Base-by-base conservation (phyloP, 2,797 vertebrate genomes). In the Ctenopoma kingsleyae region DNA sequence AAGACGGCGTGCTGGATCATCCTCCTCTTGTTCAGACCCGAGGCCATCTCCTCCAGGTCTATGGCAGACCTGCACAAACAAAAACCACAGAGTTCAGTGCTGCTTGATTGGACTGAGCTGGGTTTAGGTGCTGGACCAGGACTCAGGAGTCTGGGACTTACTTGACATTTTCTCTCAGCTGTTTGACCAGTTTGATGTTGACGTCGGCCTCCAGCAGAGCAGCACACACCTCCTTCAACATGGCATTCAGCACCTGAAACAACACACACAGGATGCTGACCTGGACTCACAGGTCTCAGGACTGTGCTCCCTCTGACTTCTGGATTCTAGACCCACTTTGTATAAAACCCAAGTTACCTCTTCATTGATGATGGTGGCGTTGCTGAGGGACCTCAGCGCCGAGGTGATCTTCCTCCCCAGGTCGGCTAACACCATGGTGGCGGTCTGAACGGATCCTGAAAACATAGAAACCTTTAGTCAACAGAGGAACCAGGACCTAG, bases 1-100 rank as follows among this genome's bases (percentile, higher is more conserved):
- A 99, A 99, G 74, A 99, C 98, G 15, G 98, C 95, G 73, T 99
- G 98, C 83, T 99, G 98, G 84, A 99, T 99, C 98, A 99, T 99
- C 93, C 98, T 97, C 76, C 98, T 96, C 92, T 99, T 99, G 92
- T 99, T 99, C 76, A 99, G 94, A 70, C 98, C 98, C 51, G 98
- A 99, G 4, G 98, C 98, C 98, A 99, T 99, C 88, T 99, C 98
- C 91, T 99, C 98, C 87, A 99, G 94, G 89, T 99, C 98, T 87
- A 99, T 99, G 84, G 98, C 98, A 57, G 96, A 94, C 91, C 97
- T 99, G 88, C 49, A 80, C 60, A 51, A 32, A 79, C 55, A 72
- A 0, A 40, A 67, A 20, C 1, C 54, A 49, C 19, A 38, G 0
- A 15, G 40, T 3, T 25, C 8, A 52, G 12, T 30, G 41, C 54